Evolutionary conservation across 2,797 vertebrate species (phyloP).

Genomic region (Myotis findleyi): DNA sequence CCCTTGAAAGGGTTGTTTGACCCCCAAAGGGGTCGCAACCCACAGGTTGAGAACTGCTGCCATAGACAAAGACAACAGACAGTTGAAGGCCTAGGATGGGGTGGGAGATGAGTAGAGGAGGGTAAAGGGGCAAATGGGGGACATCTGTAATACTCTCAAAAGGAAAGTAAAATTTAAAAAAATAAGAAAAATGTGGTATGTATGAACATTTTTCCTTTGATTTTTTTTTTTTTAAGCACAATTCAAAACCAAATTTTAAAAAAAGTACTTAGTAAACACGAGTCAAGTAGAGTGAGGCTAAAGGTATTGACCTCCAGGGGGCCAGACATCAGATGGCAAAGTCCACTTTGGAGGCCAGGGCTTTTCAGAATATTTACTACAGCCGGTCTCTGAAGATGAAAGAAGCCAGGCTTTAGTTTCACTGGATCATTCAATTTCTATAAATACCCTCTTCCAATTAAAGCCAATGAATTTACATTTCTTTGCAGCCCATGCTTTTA

Average conservation of each 20-base stretch:
- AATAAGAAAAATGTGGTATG: neutral
- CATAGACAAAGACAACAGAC: no score
- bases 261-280: neutral
- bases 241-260: neutral
- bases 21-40: no score
- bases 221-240: neutral
- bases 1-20: no score
- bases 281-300: neutral
- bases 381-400: conserved; percentile 39
- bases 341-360: conserved; percentile 2
- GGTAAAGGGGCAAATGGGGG: no score
- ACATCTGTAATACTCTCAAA: no score
- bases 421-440: conserved; percentile 48
- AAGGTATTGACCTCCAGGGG: conserved; percentile 46
- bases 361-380: conserved; percentile 14
- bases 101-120: no score
- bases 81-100: no score
- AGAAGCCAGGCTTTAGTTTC: conserved; percentile 52
- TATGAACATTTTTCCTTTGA: neutral
- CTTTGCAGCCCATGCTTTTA: conserved; percentile 56
- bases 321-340: conserved; percentile 3
- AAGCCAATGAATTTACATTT: conserved; percentile 71
- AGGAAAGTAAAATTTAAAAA: neutral
- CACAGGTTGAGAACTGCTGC: no score
- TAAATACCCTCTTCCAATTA: conserved; percentile 70